These are phyloP conservation scores for Oryzias sinensis DNA, from an alignment of 2,797 vertebrate genomes.

Conservation along the genomic window DNA sequence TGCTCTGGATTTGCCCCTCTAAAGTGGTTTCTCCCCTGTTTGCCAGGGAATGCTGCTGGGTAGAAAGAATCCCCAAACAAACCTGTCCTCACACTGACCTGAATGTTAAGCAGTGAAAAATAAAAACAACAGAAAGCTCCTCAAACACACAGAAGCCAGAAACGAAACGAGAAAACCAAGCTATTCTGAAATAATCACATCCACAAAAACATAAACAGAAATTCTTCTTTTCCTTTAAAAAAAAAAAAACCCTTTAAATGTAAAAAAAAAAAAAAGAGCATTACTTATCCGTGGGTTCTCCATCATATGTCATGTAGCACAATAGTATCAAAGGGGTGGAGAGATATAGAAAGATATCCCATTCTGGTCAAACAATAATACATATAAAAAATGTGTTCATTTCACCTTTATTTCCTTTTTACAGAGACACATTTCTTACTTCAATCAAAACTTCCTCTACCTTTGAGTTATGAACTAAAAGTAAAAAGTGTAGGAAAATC, in stretches of 20 bases:
- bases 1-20: conserved; percentile 30
- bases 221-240: too few relatives aligned
- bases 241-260: too few relatives aligned
- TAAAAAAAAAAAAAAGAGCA: conserved; percentile 7
- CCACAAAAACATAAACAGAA: too few relatives aligned
- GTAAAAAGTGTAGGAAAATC: background rate
- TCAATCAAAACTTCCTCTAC: conserved; percentile 7
- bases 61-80: conserved; percentile 51
- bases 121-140: conserved; percentile 21
- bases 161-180: too few relatives aligned
- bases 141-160: too few relatives aligned
- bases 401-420: conserved; percentile 54
- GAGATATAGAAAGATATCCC: conserved; percentile 33
- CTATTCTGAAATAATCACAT: too few relatives aligned
- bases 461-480: background rate
- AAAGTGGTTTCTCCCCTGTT: conserved; percentile 29
- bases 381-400: conserved; percentile 50
- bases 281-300: conserved; percentile 50
- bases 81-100: conserved; percentile 45
- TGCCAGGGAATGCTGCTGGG: conserved; percentile 63
- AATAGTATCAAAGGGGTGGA: conserved; percentile 60
- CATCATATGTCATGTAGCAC: conserved; percentile 54
- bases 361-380: conserved; percentile 56
- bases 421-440: conserved; percentile 22
- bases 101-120: conserved; percentile 61